Evolutionary conservation across 1,140 invertebrate genomes (phyloP), one percentile per base, ranked within the genome.

Genomic region (Monomorium pharaonis): DNA sequence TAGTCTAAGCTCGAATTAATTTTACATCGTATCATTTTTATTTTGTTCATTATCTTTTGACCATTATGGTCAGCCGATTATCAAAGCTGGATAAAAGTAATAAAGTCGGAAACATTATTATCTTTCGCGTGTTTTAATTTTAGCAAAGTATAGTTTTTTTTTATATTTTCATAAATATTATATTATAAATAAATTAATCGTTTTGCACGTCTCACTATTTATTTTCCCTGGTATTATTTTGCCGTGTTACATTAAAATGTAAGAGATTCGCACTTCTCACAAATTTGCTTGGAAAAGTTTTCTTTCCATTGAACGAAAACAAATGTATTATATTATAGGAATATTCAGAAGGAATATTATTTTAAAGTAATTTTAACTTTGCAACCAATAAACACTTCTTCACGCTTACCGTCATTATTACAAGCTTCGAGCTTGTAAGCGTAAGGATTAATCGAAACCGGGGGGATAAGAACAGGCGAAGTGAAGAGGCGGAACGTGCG

Each of bases 401-500:
- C n/a, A 37, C 47, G 42, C n/a, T 72, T 47, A 16, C 51, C 12
- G 37, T n/a, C 24, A 74, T 74, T 83, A 83, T 83, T 74, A 74
- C 67, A 58, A 74, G 54, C 67, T 54, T 33, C 18, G 42, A 83
- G n/a, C 30, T 44, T n/a, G 33, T 65, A 65, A n/a, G 21, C 27
- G 14, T 49, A 60, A 63, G 63, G 16, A 54, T 70, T 81, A 88
- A 89, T 89, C 76, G 70, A 86, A 67, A 62, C 60, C 76, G 18
- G 7, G 67, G n/a, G 42, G 72, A 77, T 70, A 72, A 83, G 63
- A 72, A 30, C 51, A 18, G 78, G 27, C 27, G 56, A 44, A 86
- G 37, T n/a, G 54, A 27, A 49, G 65, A 67, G 60, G 24, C 18
- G 51, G 47, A 80, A 80, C 78, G 78, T 83, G 78, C 78, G 58